Evolutionary conservation across 2,888 invertebrate species (phyloP).

Genomic region (Linnaemya vulpina): DNA sequence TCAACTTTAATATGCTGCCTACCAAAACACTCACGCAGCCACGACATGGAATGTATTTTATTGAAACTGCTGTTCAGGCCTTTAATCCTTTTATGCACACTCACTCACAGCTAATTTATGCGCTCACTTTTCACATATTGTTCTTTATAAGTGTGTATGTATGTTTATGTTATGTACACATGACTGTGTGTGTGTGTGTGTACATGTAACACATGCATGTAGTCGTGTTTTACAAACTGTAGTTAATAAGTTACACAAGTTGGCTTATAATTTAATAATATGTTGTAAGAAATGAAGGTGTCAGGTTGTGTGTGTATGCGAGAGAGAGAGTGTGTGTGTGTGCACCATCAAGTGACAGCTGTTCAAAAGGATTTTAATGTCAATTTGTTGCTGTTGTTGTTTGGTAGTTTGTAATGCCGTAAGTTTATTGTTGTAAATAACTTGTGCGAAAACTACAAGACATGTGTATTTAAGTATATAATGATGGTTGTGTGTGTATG

Average conservation of each 20-base stretch:
- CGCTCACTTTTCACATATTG: slow-evolving; percentile 76
- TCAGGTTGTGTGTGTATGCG: not conserved
- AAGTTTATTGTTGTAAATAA: slow-evolving; percentile 61
- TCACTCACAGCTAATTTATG: slow-evolving; percentile 78
- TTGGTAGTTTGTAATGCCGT: slow-evolving; percentile 56
- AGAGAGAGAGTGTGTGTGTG: not conserved
- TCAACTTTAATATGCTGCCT: not conserved
- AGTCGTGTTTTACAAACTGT: slow-evolving; percentile 1
- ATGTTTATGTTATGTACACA: not conserved
- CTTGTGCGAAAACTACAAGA: slow-evolving; percentile 51
- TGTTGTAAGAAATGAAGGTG: slow-evolving; percentile 11
- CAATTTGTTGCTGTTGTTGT: slow-evolving; percentile 58
- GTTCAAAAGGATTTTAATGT: slow-evolving; percentile 66
- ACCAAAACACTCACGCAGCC: not conserved
- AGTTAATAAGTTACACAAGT: slow-evolving; percentile 33
- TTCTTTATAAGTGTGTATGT: too few relatives aligned
- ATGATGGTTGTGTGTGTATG: not conserved
- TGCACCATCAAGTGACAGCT: slow-evolving; percentile 50
- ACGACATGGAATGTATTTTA: not conserved
- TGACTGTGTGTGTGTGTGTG: too few relatives aligned
- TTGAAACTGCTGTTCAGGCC: slow-evolving; percentile 62
- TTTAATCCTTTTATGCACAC: slow-evolving; percentile 75
- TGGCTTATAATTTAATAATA: slow-evolving; percentile 43
- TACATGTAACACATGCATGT: not conserved
- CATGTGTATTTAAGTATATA: slow-evolving; percentile 1